Evolutionary conservation across 2,797 vertebrate genomes (phyloP).

Genomic region (Paratrypauchen microcephalus): DNA sequence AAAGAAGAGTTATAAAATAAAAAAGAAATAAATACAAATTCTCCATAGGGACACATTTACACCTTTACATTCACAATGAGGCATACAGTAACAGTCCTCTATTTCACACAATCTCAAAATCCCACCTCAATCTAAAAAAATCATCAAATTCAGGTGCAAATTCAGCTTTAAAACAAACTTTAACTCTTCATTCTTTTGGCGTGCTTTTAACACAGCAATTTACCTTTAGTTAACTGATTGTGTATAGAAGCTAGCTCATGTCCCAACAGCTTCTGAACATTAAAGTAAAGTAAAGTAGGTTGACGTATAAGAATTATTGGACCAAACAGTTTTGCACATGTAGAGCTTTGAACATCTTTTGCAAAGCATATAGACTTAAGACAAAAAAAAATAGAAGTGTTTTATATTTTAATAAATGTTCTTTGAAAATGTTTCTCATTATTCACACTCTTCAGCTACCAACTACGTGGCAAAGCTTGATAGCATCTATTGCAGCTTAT

Average conservation of each 20-base stretch:
- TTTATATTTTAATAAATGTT: slow-evolving; percentile 30
- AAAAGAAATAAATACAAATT: not conserved
- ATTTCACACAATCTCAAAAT: not conserved
- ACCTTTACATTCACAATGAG: not conserved
- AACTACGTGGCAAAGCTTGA: slow-evolving; percentile 41
- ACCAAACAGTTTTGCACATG: not conserved
- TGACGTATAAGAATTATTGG: not conserved
- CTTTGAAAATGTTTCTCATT: slow-evolving; percentile 48
- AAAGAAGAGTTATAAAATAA: not conserved
- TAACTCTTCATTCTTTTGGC: not conserved
- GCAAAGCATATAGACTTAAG: not conserved
- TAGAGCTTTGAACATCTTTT: not conserved
- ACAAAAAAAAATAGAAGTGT: not conserved
- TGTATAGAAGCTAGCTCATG: not conserved
- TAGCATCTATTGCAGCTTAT: slow-evolving; percentile 30
- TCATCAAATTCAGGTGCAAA: not conserved
- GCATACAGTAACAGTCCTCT: not conserved
- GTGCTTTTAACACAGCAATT: not conserved
- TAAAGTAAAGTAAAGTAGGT: not conserved
- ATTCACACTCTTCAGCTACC: slow-evolving; percentile 19
- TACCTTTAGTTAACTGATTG: not conserved
- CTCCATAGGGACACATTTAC: not conserved
- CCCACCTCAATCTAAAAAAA: not conserved
- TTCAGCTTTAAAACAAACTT: not conserved
- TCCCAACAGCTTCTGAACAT: not conserved